These are phyloP conservation scores for Sclerurus mexicanus DNA, from an alignment of 2,113 vertebrate genomes.

Conservation along the genomic window DNA sequence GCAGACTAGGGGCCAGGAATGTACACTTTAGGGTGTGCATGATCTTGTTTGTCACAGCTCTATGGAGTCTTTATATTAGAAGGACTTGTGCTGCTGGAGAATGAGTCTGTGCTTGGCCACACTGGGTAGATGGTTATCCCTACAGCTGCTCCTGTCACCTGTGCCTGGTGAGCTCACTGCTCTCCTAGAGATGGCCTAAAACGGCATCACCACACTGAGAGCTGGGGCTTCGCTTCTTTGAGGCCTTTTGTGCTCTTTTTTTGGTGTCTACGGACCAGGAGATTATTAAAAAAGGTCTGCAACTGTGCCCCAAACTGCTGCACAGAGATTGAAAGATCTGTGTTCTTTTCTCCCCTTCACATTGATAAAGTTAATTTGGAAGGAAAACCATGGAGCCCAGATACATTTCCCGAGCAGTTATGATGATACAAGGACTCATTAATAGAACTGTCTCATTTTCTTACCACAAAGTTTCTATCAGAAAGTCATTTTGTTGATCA, in stretches of 20 bases:
- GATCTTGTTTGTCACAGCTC: neutral
- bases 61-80: neutral
- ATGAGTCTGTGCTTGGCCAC: neutral
- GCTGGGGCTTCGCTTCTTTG: neutral
- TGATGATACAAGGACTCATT: neutral
- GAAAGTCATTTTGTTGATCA: neutral
- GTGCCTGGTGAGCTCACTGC: neutral
- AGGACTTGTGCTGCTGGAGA: neutral
- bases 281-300: neutral
- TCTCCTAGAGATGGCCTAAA: neutral
- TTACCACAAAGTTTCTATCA: neutral
- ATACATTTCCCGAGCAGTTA: neutral
- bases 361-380: neutral
- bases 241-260: neutral
- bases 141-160: neutral
- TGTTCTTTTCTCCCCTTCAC: neutral
- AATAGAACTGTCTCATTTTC: neutral
- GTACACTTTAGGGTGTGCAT: rapidly evolving
- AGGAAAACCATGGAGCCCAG: neutral
- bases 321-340: neutral
- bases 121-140: neutral
- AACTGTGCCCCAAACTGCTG: neutral
- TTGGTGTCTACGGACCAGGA: neutral
- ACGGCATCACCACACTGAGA: neutral
- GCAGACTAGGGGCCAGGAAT: neutral